phyloP scores from a whole-genome alignment of 2,888 invertebrate species.

The Callyntrura sp. region DNA sequence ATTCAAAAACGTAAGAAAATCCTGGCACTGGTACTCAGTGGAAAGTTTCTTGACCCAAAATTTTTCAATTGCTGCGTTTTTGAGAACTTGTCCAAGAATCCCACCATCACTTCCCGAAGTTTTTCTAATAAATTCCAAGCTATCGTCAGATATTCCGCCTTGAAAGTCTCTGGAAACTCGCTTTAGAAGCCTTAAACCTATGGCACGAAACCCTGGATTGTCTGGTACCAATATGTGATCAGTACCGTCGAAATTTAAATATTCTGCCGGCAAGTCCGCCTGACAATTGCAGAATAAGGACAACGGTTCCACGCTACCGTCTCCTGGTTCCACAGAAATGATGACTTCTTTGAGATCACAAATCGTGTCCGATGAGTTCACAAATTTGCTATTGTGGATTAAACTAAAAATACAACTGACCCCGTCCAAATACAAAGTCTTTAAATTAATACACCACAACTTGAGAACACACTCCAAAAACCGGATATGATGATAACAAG shows the following conservation, averaged over 20 bases:
- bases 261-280: neutral
- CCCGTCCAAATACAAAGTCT: slow-evolving; percentile 13
- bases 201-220: neutral
- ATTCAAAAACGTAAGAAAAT: slow-evolving; percentile 26
- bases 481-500: slow-evolving; percentile 47
- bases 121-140: neutral
- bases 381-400: slow-evolving; percentile 46
- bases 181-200: neutral
- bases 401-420: slow-evolving; percentile 14
- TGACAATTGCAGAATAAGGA: neutral
- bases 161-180: neutral
- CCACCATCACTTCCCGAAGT: slow-evolving; percentile 34
- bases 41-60: neutral
- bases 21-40: neutral
- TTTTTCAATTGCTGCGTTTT: neutral
- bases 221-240: neutral
- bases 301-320: slow-evolving; percentile 53
- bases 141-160: neutral
- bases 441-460: slow-evolving; percentile 48
- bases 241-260: neutral
- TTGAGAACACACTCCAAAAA: slow-evolving; percentile 58
- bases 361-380: neutral
- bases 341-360: slow-evolving; percentile 37
- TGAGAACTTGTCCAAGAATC: slow-evolving; percentile 38
- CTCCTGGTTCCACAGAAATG: slow-evolving; percentile 15